These are phyloP conservation scores for Puma concolor DNA, from an alignment of 2,113 vertebrate genomes.

Conservation along the genomic window DNA sequence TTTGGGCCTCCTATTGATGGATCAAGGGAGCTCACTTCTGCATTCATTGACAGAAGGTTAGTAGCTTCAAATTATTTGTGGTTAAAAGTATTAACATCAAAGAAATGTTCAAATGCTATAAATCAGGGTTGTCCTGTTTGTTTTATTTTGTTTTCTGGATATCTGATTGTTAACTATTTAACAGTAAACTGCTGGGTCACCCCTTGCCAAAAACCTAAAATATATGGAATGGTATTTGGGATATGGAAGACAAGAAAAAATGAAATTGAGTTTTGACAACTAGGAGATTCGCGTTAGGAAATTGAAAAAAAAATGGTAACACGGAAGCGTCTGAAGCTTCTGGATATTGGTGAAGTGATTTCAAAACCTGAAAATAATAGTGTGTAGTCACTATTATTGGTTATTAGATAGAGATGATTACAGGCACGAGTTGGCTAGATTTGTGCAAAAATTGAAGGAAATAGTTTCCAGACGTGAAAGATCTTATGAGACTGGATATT, in stretches of 20 bases:
- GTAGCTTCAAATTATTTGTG: not conserved
- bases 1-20: not conserved
- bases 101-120: not conserved
- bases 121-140: not conserved
- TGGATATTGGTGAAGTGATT: not conserved
- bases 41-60: not conserved
- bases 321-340: not conserved
- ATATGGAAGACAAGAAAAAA: not conserved
- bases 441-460: constrained; percentile 25
- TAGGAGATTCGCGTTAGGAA: not conserved
- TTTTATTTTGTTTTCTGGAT: not conserved
- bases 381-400: not conserved
- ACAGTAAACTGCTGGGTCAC: not conserved
- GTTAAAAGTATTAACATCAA: not conserved
- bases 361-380: constrained; percentile 21
- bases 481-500: not conserved
- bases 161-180: not conserved
- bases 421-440: not conserved
- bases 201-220: not conserved
- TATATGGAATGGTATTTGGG: not conserved
- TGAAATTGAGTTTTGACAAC: not conserved
- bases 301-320: not conserved
- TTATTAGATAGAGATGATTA: constrained; percentile 1
- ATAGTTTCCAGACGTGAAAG: not conserved
- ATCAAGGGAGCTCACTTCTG: not conserved